Conservation (phyloP, 2,797 vertebrate genomes). For the Podargus strigoides region DNA sequence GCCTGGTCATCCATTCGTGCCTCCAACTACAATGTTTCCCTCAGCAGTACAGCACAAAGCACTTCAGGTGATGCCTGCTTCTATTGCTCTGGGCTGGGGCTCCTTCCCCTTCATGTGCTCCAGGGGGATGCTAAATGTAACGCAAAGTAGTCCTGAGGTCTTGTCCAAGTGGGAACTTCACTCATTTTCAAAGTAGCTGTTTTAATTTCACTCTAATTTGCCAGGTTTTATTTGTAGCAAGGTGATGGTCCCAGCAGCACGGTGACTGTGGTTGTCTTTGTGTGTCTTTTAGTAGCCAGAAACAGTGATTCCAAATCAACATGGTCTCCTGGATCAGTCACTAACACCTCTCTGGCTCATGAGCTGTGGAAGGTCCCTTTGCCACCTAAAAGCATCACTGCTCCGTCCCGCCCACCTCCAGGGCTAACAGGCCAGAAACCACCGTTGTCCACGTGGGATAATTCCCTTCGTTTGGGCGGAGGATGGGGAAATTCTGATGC, state of each 20-base stretch:
- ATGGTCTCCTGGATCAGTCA: conserved; percentile 93
- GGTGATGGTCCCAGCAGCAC: neutral
- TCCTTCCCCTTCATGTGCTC: neutral
- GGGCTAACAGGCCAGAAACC: conserved; percentile 96
- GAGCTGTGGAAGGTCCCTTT: conserved; percentile 99
- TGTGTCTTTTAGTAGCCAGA: conserved; percentile 82
- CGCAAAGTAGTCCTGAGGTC: neutral
- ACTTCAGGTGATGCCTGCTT: conserved; percentile 86
- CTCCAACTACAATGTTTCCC: conserved; percentile 99
- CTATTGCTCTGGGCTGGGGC: neutral
- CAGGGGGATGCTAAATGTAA: neutral
- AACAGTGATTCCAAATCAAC: conserved; percentile 93
- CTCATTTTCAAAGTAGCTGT: neutral
- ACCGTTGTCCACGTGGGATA: conserved; percentile 88
- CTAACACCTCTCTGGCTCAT: conserved; percentile 97
- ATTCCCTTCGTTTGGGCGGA: conserved; percentile 83
- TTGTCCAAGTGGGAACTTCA: neutral
- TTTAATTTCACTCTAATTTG: neutral
- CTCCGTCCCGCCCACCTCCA: conserved; percentile 94
- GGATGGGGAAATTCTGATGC: conserved; percentile 89
- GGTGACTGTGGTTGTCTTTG: neutral
- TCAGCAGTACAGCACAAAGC: conserved; percentile 99
- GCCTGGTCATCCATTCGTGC: conserved; percentile 99
- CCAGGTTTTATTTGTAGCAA: neutral
- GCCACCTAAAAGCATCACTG: conserved; percentile 91